A percentile compares a stretch with the other conserved stretches of the same genome.
These are phyloP conservation scores for Sisor rabdophorus DNA, from an alignment of 2,113 vertebrate species.

Conservation along the genomic window DNA sequence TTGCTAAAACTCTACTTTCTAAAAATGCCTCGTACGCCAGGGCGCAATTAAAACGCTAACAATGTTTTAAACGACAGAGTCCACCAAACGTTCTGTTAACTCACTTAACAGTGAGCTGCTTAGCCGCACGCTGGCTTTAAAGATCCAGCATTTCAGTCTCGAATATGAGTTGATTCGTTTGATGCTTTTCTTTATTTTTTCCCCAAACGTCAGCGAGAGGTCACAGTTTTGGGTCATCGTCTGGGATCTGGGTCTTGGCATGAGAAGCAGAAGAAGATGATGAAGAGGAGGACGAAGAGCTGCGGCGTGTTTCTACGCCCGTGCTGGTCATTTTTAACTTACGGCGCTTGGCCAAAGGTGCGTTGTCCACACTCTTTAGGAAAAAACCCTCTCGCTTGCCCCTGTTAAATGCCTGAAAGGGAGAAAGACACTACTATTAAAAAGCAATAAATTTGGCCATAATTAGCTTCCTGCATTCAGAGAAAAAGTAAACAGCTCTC, in stretches of 20 bases:
- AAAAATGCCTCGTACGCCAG: neutral
- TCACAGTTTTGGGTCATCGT: constrained; percentile 57
- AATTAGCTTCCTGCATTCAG: neutral
- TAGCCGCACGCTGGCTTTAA: constrained; percentile 4
- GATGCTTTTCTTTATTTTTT: constrained; percentile 20
- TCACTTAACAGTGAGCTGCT: neutral
- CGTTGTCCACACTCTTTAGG: constrained; percentile 88
- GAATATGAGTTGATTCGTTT: neutral
- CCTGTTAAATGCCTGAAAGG: constrained; percentile 80
- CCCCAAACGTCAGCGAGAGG: neutral
- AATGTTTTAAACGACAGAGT: neutral
- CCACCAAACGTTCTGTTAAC: neutral
- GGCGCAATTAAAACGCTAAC: neutral
- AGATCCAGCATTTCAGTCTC: neutral
- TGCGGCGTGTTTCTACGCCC: constrained; percentile 75
- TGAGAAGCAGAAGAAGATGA: constrained; percentile 63
- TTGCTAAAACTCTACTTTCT: neutral
- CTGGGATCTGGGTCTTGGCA: constrained; percentile 60
- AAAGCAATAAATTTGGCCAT: neutral
- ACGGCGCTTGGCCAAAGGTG: constrained; percentile 82
- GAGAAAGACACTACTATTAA: neutral
- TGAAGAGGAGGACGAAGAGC: constrained; percentile 76
- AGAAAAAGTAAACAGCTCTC: too few relatives aligned
- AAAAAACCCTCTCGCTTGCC: constrained; percentile 87
- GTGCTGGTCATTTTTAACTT: constrained; percentile 86